Evolutionary conservation across 2,797 vertebrate species (phyloP).

Genomic region (Esox masquinongy): DNA sequence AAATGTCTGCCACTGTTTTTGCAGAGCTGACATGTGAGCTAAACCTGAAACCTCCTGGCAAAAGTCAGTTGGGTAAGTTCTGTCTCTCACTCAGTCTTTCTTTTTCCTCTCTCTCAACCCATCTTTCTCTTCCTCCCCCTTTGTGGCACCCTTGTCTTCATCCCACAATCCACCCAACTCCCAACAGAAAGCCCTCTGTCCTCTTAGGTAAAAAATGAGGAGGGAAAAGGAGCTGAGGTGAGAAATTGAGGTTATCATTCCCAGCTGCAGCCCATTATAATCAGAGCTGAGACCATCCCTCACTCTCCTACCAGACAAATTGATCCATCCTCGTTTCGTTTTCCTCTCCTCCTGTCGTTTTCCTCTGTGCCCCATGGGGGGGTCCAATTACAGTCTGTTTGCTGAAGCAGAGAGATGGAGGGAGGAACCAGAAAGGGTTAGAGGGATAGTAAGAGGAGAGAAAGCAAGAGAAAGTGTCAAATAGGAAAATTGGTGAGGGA

Average conservation of each 20-base stretch:
- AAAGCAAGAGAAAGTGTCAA: background rate
- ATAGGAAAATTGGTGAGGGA: background rate
- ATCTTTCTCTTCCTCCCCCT: conserved; percentile 11
- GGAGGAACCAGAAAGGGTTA: conserved; percentile 13
- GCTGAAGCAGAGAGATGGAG: conserved; percentile 28
- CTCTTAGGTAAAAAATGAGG: background rate
- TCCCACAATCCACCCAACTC: conserved; percentile 34
- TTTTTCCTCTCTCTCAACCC: background rate
- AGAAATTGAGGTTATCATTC: conserved; percentile 11
- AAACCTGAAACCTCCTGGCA: conserved; percentile 81
- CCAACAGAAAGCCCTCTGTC: conserved; percentile 8
- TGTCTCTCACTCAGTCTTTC: background rate
- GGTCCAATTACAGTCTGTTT: conserved; percentile 65
- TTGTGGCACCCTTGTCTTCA: conserved; percentile 14
- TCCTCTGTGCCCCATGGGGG: conserved; percentile 58
- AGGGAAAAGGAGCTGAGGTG: background rate
- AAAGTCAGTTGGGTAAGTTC: conserved; percentile 81
- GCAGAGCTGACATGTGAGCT: conserved; percentile 86
- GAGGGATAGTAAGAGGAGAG: conserved; percentile 9
- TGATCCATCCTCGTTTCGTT: conserved; percentile 51
- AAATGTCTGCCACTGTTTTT: conserved; percentile 27
- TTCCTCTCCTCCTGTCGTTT: conserved; percentile 54
- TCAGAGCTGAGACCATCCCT: conserved; percentile 53
- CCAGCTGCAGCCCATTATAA: conserved; percentile 46
- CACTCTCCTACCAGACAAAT: conserved; percentile 43